A percentile compares a stretch with the other conserved stretches of the same genome.
Evolutionary conservation across 1,140 invertebrate genomes (phyloP).

Genomic region (Phocides pigmalion): DNA sequence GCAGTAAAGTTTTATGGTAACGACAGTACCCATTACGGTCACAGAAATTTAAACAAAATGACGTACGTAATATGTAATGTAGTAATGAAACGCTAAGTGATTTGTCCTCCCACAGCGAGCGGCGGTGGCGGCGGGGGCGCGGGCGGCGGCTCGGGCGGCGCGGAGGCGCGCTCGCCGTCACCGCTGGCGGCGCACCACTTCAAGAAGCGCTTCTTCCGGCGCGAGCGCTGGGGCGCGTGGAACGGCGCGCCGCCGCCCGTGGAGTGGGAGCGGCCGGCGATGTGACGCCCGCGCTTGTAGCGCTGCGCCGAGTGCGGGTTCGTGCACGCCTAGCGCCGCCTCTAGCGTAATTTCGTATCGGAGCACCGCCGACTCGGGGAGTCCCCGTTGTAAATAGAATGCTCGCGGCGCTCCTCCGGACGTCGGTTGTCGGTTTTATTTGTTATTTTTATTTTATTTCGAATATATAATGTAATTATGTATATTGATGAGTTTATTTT

Average conservation of each 20-base stretch:
- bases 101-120: background rate
- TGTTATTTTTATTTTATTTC: slow-evolving; percentile 72
- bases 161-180: background rate
- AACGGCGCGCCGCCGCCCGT: slow-evolving; percentile 70
- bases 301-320: slow-evolving; percentile 38
- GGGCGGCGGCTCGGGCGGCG: no score
- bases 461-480: slow-evolving; percentile 83
- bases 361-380: slow-evolving; percentile 13
- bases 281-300: slow-evolving; percentile 66
- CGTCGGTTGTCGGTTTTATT: slow-evolving; percentile 61
- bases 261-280: slow-evolving; percentile 87
- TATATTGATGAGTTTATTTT: slow-evolving; percentile 82
- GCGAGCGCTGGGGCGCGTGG: slow-evolving; percentile 85
- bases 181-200: slow-evolving; percentile 85
- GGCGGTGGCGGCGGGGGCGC: no score
- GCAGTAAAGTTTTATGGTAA: no score
- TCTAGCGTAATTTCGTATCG: slow-evolving; percentile 12
- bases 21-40: no score
- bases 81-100: no score
- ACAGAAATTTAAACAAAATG: no score
- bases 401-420: slow-evolving; percentile 41
- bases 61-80: background rate
- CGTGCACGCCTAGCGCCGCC: slow-evolving; percentile 49
- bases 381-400: slow-evolving; percentile 2
- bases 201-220: slow-evolving; percentile 92